Evolutionary conservation across 2,888 invertebrate genomes (phyloP).

Genomic region (Xanthorhoe spadicearia): DNA sequence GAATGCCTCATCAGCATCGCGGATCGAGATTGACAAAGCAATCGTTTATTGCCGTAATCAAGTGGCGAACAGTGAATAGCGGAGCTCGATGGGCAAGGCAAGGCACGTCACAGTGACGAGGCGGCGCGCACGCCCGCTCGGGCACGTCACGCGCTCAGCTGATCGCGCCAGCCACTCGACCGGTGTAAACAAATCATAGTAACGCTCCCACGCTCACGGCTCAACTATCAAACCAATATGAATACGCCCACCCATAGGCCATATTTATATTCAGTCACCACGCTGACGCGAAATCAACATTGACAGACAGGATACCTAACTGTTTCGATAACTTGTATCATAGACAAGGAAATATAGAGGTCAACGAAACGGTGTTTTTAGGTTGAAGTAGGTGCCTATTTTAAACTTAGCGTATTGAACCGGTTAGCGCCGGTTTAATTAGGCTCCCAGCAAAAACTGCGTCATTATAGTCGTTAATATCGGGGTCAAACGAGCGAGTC

Average conservation of each 20-base stretch:
- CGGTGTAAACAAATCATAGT: slow-evolving; percentile 82
- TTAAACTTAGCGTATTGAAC: slow-evolving; percentile 39
- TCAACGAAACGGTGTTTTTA: slow-evolving; percentile 27
- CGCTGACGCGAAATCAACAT: slow-evolving; percentile 37
- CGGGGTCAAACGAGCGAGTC: slow-evolving; percentile 59
- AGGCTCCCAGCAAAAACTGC: slow-evolving; percentile 58
- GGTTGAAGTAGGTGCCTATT: slow-evolving; percentile 25
- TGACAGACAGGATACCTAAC: slow-evolving; percentile 13
- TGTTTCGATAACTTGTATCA: slow-evolving; percentile 18
- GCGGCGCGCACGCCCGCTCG: slow-evolving; percentile 50
- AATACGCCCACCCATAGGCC: slow-evolving; percentile 43
- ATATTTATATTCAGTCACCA: slow-evolving; percentile 50
- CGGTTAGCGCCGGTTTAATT: slow-evolving; percentile 57
- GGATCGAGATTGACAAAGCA: slow-evolving; percentile 42
- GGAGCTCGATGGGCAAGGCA: slow-evolving; percentile 39
- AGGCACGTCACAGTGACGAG: slow-evolving; percentile 60
- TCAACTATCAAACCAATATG: slow-evolving; percentile 44
- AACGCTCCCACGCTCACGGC: slow-evolving; percentile 70
- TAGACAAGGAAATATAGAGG: slow-evolving; percentile 15
- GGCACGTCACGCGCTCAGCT: slow-evolving; percentile 73
- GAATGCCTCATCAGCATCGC: slow-evolving; percentile 32
- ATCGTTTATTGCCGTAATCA: slow-evolving; percentile 38
- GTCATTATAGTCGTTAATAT: slow-evolving; percentile 64
- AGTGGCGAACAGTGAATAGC: slow-evolving; percentile 27
- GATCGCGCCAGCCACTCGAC: slow-evolving; percentile 67